Percentiles rank a stretch among this genome's conserved stretches.
phyloP scores from a whole-genome alignment of 2,113 vertebrate genomes.

The Pica pica region DNA sequence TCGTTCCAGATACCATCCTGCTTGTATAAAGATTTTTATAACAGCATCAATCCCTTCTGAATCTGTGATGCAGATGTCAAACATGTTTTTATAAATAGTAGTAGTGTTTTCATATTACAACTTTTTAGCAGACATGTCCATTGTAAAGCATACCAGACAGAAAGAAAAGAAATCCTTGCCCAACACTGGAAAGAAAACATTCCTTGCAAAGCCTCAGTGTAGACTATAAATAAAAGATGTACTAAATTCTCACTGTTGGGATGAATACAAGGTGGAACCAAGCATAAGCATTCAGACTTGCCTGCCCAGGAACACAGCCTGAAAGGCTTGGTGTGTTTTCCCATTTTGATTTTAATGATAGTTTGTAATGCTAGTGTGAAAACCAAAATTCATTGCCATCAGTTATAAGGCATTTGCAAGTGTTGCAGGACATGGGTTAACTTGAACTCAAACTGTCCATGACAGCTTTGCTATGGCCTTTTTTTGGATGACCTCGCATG shows the following conservation, averaged over 20 bases:
- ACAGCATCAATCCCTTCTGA: background rate
- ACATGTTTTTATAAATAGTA: background rate
- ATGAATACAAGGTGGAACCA: background rate
- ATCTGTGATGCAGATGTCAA: background rate
- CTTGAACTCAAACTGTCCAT: background rate
- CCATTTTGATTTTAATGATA: background rate
- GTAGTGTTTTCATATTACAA: background rate
- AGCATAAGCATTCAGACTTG: background rate
- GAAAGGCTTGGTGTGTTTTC: background rate
- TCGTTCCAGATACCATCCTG: background rate
- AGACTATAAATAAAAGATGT: constrained; percentile 32
- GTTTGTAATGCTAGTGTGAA: background rate
- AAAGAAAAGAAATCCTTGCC: background rate
- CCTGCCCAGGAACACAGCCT: background rate
- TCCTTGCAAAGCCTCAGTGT: background rate
- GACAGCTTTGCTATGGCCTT: background rate
- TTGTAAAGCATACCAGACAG: constrained; percentile 16
- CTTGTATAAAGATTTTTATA: background rate
- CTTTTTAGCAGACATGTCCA: background rate
- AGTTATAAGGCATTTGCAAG: background rate
- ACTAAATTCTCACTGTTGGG: background rate
- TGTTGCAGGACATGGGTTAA: background rate
- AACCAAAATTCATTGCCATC: background rate
- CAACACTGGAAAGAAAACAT: background rate
- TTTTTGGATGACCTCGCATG: background rate